A percentile compares a stretch with the other conserved stretches of the same genome.
Conservation (phyloP, 2,888 invertebrate genomes). For the Lydus trimaculatus region DNA sequence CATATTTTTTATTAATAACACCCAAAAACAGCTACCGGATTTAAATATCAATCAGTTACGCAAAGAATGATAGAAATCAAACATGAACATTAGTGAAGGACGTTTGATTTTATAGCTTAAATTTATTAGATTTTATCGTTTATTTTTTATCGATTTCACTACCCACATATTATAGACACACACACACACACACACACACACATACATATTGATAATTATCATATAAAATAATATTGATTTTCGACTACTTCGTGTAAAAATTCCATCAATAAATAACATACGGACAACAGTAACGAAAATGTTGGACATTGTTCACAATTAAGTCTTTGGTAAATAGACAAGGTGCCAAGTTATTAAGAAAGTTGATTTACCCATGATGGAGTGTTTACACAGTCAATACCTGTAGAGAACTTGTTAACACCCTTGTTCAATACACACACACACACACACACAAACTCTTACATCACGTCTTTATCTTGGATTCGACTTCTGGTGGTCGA, state of each 20-base stretch:
- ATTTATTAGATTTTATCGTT: conserved; percentile 1
- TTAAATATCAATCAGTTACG: background rate
- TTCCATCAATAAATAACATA: conserved; percentile 22
- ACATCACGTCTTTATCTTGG: conserved; percentile 15
- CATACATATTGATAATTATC: background rate
- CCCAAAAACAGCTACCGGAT: background rate
- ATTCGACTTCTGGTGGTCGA: background rate
- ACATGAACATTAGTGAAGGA: background rate
- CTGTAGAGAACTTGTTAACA: conserved; percentile 27
- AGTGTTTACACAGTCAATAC: conserved; percentile 33
- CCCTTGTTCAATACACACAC: conserved; percentile 16
- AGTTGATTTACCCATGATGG: conserved; percentile 34
- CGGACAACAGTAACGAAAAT: conserved; percentile 23
- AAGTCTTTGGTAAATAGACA: conserved; percentile 35
- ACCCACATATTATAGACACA: too few species aligned
- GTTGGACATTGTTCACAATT: conserved; percentile 29
- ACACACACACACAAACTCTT: conserved; percentile 5
- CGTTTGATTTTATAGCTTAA: background rate
- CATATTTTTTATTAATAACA: conserved; percentile 12
- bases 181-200: background rate
- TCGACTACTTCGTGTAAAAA: background rate
- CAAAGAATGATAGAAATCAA: background rate
- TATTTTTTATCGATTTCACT: too few species aligned
- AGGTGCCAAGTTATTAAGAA: conserved; percentile 40
- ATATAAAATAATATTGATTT: background rate